A percentile compares a stretch with the other conserved stretches of the same genome.
Evolutionary conservation across 2,797 vertebrate genomes (phyloP).

Genomic region (Dallia pectoralis): DNA sequence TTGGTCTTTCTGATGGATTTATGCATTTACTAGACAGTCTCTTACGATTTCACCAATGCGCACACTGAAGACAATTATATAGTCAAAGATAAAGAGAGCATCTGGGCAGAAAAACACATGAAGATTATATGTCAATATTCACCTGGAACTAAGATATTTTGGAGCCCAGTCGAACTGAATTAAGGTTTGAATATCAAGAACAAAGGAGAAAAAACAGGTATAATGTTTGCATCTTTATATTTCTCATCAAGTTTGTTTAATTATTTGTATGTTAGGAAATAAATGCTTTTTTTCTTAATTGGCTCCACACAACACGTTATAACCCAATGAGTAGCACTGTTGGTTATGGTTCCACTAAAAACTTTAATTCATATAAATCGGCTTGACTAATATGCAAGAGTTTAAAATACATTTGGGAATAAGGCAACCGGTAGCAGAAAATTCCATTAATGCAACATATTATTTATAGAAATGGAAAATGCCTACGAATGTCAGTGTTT

Average conservation of each 20-base stretch:
- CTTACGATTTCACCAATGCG: slow-evolving; percentile 10
- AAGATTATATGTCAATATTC: slow-evolving; percentile 45
- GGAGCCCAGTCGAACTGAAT: slow-evolving; percentile 24
- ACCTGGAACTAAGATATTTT: slow-evolving; percentile 45
- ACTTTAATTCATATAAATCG: neutral
- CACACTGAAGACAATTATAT: slow-evolving; percentile 14
- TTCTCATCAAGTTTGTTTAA: neutral
- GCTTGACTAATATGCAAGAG: neutral
- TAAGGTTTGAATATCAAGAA: slow-evolving; percentile 28
- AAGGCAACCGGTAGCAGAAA: neutral
- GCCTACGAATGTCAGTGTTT: neutral
- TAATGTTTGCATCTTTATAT: neutral
- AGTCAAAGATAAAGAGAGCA: slow-evolving; percentile 15
- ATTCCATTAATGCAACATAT: neutral
- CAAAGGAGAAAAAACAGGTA: slow-evolving; percentile 36
- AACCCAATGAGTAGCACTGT: neutral
- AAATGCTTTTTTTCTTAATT: neutral
- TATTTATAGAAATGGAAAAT: neutral
- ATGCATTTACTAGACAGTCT: slow-evolving; percentile 25
- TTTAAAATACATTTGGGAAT: neutral
- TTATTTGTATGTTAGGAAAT: neutral
- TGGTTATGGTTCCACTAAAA: neutral
- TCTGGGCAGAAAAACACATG: slow-evolving; percentile 51
- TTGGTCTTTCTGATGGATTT: slow-evolving; percentile 62
- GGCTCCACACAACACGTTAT: neutral